Conservation (phyloP, 1,140 invertebrate genomes). For the Sarcophaga peregrina region DNA sequence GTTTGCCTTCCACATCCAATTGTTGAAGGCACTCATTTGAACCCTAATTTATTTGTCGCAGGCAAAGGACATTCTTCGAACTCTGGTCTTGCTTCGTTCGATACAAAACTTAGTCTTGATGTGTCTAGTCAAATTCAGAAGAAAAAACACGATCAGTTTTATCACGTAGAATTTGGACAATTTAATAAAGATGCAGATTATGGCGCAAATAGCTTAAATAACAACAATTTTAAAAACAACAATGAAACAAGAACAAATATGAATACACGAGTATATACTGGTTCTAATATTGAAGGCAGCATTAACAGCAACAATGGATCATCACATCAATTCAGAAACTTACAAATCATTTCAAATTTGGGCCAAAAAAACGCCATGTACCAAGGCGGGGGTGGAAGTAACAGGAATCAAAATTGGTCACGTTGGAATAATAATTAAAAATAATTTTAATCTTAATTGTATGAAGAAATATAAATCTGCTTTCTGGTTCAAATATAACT, state of each 20-base stretch:
- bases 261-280: background rate
- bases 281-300: background rate
- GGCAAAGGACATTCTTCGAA: background rate
- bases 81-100: background rate
- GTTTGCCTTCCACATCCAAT: background rate
- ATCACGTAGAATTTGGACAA: background rate
- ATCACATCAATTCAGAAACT: background rate
- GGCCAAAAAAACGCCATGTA: constrained; percentile 8
- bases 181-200: background rate
- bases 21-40: background rate
- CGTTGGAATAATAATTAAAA: constrained; percentile 9
- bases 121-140: background rate
- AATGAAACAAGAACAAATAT: constrained; percentile 2
- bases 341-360: constrained; percentile 4
- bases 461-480: too few species aligned
- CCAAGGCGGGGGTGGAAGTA: background rate
- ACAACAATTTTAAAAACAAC: constrained; percentile 20
- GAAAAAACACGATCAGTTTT: background rate
- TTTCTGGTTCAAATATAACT: too few species aligned
- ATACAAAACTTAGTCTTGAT: background rate
- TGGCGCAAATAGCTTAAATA: background rate
- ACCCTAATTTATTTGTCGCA: background rate
- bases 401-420: background rate
- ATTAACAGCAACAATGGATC: background rate
- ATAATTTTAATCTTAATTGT: background rate